Evolutionary conservation across 2,888 invertebrate species (phyloP), one percentile per base, ranked within the genome.

Genomic region (Chloroclystis v-ata): DNA sequence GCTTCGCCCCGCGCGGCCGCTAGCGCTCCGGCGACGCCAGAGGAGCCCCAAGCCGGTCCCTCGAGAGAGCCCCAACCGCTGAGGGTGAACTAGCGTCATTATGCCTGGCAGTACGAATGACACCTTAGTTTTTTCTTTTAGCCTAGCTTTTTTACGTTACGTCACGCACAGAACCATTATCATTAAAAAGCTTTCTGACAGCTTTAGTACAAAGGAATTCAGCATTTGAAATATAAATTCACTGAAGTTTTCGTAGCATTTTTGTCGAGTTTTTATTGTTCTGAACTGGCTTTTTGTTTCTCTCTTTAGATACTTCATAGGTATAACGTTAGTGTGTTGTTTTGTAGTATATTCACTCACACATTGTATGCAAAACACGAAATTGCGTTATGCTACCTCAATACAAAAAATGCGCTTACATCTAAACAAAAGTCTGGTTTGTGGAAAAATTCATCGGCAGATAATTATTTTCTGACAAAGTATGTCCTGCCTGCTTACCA

Each of bases 51-150:
- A 68, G 69, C 78, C 59, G 82, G 82, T 48, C 69, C 80, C 69
- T 83, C 85, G 12, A 11, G 71, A 48, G 69, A 65, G 61, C 54
- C 78, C 57, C 77, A 82, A 73, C 61, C 78, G 78, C 70, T 76
- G 81, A 83, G 76, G 86, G 86, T 86, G 86, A 86, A 74, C 81
- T 78, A 75, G 77, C 80, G 76, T 79, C 83, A 77, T 78, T 84
- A 78, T 84, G 85, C 84, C 86, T 85, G 85, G 86, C 85, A 81
- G 85, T 84, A 86, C 85, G 84, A 84, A 81, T 79, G 78, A 84
- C 86, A 84, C 84, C 77, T 67, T 82, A 82, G 83, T 80, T 71
- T 73, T 78, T 76, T 68, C 67, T 72, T 83, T 83, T 78, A 78
- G 81, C 81, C 67, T 80, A 77, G 78, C 75, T 69, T 77, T 26